Percentiles rank a stretch among this genome's conserved stretches.
These are phyloP conservation scores for Orthosia gothica DNA, from an alignment of 2,888 invertebrate genomes.

Conservation along the genomic window DNA sequence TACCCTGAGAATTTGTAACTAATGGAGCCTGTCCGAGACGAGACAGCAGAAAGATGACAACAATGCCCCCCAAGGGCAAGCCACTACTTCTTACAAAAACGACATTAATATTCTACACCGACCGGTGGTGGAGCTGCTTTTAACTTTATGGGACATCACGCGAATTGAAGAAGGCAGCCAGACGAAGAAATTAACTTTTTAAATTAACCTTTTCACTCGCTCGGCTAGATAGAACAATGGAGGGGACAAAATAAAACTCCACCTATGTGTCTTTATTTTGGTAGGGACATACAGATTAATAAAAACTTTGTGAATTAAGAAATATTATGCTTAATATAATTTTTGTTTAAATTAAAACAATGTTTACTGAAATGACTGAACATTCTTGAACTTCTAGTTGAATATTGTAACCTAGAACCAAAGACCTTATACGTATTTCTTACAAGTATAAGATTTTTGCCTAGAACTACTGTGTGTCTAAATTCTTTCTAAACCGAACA, in stretches of 20 bases:
- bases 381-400: background rate
- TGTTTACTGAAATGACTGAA: background rate
- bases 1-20: constrained; percentile 82
- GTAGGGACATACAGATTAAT: constrained; percentile 22
- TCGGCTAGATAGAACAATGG: constrained; percentile 49
- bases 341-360: background rate
- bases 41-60: constrained; percentile 83
- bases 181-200: constrained; percentile 78
- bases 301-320: constrained; percentile 33
- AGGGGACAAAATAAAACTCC: constrained; percentile 56
- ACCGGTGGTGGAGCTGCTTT: constrained; percentile 76
- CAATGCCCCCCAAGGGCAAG: constrained; percentile 75
- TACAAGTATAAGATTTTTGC: no score
- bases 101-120: constrained; percentile 83
- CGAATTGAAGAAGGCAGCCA: constrained; percentile 75
- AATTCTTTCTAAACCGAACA: background rate
- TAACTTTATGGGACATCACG: constrained; percentile 80
- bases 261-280: constrained; percentile 60
- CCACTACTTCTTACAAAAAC: constrained; percentile 78
- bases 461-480: no score
- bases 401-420: background rate
- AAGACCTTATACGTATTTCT: no score
- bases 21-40: constrained; percentile 83
- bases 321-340: background rate
- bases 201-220: constrained; percentile 72